Percentiles rank a stretch among this genome's conserved stretches.
phyloP scores from a whole-genome alignment of 2,797 vertebrate species.

The Falco novaeseelandiae region DNA sequence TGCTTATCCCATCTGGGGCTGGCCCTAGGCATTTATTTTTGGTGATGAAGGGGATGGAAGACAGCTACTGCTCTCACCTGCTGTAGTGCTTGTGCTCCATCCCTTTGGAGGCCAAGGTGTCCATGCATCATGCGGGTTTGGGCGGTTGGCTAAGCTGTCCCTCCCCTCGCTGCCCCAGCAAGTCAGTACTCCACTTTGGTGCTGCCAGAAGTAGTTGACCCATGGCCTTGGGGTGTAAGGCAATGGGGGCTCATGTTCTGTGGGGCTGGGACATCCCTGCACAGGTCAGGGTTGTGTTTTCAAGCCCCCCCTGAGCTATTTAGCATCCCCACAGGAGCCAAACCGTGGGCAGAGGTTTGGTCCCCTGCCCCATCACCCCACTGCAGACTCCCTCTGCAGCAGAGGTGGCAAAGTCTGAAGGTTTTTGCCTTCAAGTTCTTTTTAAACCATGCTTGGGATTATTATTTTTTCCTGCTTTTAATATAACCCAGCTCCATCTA shows the following conservation, averaged over 20 bases:
- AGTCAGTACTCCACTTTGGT: background rate
- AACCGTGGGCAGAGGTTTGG: background rate
- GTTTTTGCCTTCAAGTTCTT: background rate
- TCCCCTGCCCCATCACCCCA: background rate
- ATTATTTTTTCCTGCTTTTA: background rate
- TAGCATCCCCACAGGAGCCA: background rate
- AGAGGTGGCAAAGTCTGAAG: background rate
- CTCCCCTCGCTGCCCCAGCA: background rate
- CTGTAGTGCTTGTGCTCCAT: background rate
- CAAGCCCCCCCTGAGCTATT: background rate
- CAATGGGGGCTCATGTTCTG: accelerated
- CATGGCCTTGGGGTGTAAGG: background rate
- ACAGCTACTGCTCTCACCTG: background rate
- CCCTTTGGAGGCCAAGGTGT: background rate
- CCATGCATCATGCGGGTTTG: accelerated
- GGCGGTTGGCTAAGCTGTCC: background rate
- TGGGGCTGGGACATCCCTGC: background rate
- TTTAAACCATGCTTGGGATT: background rate
- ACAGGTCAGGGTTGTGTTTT: background rate
- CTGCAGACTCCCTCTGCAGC: background rate
- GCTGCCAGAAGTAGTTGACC: background rate
- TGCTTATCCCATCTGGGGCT: background rate
- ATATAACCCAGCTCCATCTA: background rate
- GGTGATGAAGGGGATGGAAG: background rate
- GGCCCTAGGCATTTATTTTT: background rate